Evolutionary conservation across 2,888 invertebrate genomes (phyloP).

Genomic region (Platypus cylindrus): DNA sequence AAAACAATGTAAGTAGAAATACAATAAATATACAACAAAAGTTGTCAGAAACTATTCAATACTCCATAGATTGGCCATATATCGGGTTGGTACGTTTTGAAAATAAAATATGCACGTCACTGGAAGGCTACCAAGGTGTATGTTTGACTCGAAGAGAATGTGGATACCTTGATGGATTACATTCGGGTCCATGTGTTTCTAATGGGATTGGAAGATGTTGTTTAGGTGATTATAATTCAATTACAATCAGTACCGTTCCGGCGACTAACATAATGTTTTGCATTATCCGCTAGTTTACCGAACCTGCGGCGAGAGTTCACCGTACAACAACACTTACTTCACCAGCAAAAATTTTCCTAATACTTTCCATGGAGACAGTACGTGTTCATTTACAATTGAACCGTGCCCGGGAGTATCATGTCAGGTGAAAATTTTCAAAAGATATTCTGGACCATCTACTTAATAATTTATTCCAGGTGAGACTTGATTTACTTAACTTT

Average conservation of each 20-base stretch:
- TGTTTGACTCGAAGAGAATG: conserved; percentile 66
- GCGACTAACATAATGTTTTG: background rate
- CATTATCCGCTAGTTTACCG: conserved; percentile 46
- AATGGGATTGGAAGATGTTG: conserved; percentile 66
- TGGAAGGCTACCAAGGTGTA: conserved; percentile 57
- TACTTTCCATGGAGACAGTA: conserved; percentile 52
- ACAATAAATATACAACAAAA: background rate
- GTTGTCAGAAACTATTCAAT: background rate
- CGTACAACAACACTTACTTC: conserved; percentile 74
- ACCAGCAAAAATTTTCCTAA: conserved; percentile 64
- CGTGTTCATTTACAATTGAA: conserved; percentile 59
- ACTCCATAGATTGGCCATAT: conserved; percentile 21
- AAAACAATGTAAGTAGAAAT: conserved; percentile 8
- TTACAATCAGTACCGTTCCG: background rate
- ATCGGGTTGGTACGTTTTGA: conserved; percentile 55
- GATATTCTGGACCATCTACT: too few relatives aligned
- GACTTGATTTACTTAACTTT: conserved; percentile 65
- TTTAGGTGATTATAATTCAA: conserved; percentile 47
- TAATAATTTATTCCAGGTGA: conserved; percentile 43
- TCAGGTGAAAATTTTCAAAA: too few relatives aligned
- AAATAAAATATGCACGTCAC: conserved; percentile 53
- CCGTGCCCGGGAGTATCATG: conserved; percentile 56
- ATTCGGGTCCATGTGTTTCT: conserved; percentile 56
- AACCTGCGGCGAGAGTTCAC: conserved; percentile 57
- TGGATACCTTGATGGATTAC: conserved; percentile 51